Evolutionary conservation across 2,797 vertebrate genomes (phyloP).

Genomic region (Takifugu ocellatus): DNA sequence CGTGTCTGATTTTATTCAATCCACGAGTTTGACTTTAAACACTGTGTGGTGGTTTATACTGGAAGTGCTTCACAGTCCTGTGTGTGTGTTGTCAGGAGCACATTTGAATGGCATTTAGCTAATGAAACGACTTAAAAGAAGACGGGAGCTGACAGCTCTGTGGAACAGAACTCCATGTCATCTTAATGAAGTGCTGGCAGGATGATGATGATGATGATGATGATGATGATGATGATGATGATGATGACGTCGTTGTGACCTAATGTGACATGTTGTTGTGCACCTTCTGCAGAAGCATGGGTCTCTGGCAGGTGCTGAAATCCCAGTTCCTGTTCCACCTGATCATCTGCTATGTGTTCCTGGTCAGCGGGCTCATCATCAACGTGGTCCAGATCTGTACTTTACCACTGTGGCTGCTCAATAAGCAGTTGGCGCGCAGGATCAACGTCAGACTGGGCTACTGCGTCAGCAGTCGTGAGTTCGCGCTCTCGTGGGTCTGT

Average conservation of each 20-base stretch:
- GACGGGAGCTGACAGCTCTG: neutral
- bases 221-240: too few species aligned
- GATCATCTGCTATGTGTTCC: constrained; percentile 90
- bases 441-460: constrained; percentile 92
- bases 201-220: too few species aligned
- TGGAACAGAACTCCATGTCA: neutral
- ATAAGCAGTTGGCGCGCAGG: constrained; percentile 87
- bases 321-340: constrained; percentile 90
- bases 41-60: neutral
- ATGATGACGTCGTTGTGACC: neutral
- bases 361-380: constrained; percentile 87
- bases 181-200: neutral
- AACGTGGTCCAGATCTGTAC: constrained; percentile 90
- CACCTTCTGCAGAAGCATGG: constrained; percentile 76
- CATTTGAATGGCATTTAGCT: constrained; percentile 37
- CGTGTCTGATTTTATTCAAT: too few species aligned
- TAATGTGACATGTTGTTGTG: constrained; percentile 1
- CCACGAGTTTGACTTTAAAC: neutral
- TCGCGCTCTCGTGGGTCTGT: neutral
- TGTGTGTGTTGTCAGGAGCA: constrained; percentile 5
- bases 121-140: neutral
- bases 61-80: neutral
- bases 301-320: constrained; percentile 83
- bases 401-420: constrained; percentile 85
- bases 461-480: constrained; percentile 92